Conservation (phyloP, 92 coral and sea anemone species). For the Chrysogorgia sp. region DNA sequence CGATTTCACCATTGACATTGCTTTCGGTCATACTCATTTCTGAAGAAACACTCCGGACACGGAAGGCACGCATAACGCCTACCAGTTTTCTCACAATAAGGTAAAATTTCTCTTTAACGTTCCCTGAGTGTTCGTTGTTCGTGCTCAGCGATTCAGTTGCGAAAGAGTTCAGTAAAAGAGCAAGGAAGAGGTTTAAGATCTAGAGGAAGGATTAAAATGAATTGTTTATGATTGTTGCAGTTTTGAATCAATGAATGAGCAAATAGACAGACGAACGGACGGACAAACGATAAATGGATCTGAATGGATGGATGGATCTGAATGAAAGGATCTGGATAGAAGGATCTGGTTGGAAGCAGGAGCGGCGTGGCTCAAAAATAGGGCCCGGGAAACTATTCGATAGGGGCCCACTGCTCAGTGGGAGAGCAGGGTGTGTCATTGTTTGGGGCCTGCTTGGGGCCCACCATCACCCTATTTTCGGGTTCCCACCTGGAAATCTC, state of each 20-base stretch:
- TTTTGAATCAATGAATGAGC: background rate
- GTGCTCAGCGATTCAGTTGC: constrained; percentile 77
- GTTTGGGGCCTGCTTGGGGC: too few relatives aligned
- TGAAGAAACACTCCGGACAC: constrained; percentile 1
- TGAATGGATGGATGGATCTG: too few relatives aligned
- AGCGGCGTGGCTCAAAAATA: too few relatives aligned
- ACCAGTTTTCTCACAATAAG: constrained; percentile 47
- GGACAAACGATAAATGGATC: background rate
- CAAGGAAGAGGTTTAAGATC: constrained; percentile 94
- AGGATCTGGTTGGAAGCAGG: too few relatives aligned
- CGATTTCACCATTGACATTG: constrained; percentile 13
- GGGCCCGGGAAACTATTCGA: too few relatives aligned
- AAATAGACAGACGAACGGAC: background rate
- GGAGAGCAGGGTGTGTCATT: too few relatives aligned
- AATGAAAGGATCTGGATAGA: background rate
- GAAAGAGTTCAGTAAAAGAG: constrained; percentile 89
- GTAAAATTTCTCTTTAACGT: constrained; percentile 41
- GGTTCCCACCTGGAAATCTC: too few relatives aligned
- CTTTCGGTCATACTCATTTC: background rate
- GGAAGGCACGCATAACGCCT: constrained; percentile 40
- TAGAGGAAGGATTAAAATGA: constrained; percentile 17
- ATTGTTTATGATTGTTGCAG: too few relatives aligned
- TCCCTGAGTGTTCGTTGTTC: background rate
- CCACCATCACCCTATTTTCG: too few relatives aligned
- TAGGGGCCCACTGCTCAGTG: too few relatives aligned